These are phyloP conservation scores for Sycophila texana DNA, from an alignment of 2,888 invertebrate genomes.

Conservation along the genomic window DNA sequence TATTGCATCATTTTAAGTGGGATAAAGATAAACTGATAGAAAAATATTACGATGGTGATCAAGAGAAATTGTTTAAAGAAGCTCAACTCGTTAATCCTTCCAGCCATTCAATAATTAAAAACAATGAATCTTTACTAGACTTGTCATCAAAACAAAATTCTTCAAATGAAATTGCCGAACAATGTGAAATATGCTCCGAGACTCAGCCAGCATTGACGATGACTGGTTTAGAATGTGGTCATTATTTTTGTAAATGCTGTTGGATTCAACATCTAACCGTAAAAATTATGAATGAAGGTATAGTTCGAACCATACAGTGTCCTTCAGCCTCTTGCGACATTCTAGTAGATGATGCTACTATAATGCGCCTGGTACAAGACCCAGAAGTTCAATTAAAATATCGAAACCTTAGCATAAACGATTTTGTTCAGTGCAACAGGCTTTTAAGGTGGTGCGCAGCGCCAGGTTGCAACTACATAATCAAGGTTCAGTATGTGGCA, in stretches of 20 bases:
- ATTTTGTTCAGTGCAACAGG: constrained; percentile 98
- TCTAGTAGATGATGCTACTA: constrained; percentile 96
- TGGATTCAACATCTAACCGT: constrained; percentile 98
- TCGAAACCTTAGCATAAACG: constrained; percentile 97
- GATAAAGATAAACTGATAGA: constrained; percentile 99
- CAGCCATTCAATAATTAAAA: constrained; percentile 77
- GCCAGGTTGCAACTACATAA: constrained; percentile 97
- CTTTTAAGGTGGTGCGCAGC: constrained; percentile 98
- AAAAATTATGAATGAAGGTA: constrained; percentile 98
- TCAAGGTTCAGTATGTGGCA: constrained; percentile 94
- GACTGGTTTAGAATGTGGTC: constrained; percentile 97
- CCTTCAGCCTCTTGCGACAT: constrained; percentile 98
- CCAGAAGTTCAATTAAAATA: constrained; percentile 93
- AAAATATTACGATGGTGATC: constrained; percentile 95
- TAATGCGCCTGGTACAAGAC: constrained; percentile 93
- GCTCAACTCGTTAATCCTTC: constrained; percentile 97
- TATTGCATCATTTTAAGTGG: constrained; percentile 99
- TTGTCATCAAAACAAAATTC: constrained; percentile 77
- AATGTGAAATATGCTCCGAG: constrained; percentile 95
- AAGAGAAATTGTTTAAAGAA: constrained; percentile 94
- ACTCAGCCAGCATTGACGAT: constrained; percentile 88
- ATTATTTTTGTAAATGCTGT: constrained; percentile 95
- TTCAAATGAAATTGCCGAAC: constrained; percentile 84
- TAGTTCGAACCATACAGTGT: constrained; percentile 96
- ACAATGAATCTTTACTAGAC: constrained; percentile 69